Evolutionary conservation across 2,113 vertebrate species (phyloP).

Genomic region (Ceyx melanurus): DNA sequence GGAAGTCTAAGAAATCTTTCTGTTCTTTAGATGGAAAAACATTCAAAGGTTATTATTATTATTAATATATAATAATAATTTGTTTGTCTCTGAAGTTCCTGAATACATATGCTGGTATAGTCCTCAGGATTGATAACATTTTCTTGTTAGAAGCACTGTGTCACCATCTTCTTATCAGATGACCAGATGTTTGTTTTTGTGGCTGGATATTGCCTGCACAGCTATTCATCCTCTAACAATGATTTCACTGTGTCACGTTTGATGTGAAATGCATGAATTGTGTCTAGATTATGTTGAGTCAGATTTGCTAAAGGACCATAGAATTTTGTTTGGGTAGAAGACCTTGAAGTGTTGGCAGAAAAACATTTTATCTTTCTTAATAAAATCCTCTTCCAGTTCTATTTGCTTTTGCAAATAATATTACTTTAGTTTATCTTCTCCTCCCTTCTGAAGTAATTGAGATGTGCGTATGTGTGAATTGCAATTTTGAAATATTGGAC

Average conservation of each 20-base stretch:
- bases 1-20: neutral
- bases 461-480: neutral
- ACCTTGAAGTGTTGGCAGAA: neutral
- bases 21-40: neutral
- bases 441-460: neutral
- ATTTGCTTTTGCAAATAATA: neutral
- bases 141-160: neutral
- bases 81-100: neutral
- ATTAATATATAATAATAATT: neutral
- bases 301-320: neutral
- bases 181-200: neutral
- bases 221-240: neutral
- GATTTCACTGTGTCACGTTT: neutral
- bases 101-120: neutral
- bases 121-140: conserved; percentile 46
- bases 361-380: neutral
- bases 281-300: neutral
- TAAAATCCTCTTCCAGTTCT: neutral
- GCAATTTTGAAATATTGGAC: neutral
- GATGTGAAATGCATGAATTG: conserved; percentile 33
- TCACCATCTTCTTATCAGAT: neutral
- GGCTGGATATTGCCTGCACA: conserved; percentile 7
- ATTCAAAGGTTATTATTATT: neutral
- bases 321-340: neutral
- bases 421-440: neutral